phyloP scores from a whole-genome alignment of 2,797 vertebrate genomes.

The Syngnathus rostellatus region DNA sequence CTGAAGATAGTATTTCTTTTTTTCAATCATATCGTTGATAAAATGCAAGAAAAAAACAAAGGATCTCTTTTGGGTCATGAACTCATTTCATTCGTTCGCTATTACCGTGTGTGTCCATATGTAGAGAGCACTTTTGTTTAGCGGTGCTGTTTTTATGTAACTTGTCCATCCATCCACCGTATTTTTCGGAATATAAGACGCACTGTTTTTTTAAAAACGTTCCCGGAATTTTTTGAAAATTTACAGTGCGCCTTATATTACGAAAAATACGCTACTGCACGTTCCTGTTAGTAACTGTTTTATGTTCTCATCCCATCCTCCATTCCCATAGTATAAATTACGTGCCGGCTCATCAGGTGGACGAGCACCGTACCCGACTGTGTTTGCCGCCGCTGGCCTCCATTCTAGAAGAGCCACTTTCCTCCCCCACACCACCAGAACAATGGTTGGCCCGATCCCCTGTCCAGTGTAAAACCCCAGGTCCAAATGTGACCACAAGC shows the following conservation, averaged over 20 bases:
- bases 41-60: no score
- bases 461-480: slow-evolving; percentile 19
- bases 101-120: neutral
- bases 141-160: neutral
- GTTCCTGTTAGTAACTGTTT: neutral
- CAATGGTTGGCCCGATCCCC: slow-evolving; percentile 20
- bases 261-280: no score
- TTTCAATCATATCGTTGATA: neutral
- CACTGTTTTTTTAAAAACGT: no score
- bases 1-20: neutral
- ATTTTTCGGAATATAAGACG: no score
- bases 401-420: slow-evolving; percentile 39
- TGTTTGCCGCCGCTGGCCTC: slow-evolving; percentile 65
- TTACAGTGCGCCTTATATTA: no score
- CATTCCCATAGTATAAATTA: slow-evolving; percentile 76
- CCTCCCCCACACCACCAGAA: slow-evolving; percentile 45
- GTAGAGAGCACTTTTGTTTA: neutral
- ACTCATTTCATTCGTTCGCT: neutral
- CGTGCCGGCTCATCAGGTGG: slow-evolving; percentile 77
- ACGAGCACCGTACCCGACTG: slow-evolving; percentile 70
- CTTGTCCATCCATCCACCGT: neutral
- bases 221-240: no score
- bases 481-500: slow-evolving; percentile 18
- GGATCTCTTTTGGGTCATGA: no score
- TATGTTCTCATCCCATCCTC: slow-evolving; percentile 6